phyloP scores from a whole-genome alignment of 2,888 invertebrate species.

The Drosophila eohydei region DNA sequence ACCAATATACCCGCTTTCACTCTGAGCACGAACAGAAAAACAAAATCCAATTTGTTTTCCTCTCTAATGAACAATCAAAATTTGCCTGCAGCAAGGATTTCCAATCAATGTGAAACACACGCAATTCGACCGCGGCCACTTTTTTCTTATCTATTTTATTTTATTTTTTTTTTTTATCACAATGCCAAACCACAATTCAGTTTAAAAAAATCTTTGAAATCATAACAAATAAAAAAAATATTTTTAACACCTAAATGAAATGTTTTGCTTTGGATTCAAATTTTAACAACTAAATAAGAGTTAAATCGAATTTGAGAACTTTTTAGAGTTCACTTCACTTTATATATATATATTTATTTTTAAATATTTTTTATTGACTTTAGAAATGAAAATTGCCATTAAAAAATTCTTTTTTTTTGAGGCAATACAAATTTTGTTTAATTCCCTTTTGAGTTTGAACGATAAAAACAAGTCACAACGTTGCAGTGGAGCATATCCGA shows the following conservation, averaged over 20 bases:
- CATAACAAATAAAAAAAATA: too few relatives aligned
- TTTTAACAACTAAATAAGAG: too few relatives aligned
- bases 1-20: neutral
- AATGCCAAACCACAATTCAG: too few relatives aligned
- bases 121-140: neutral
- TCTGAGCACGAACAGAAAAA: neutral
- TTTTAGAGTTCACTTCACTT: too few relatives aligned
- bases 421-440: slow-evolving; percentile 1
- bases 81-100: neutral
- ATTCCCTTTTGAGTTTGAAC: neutral
- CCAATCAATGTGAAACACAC: neutral
- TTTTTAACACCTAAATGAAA: too few relatives aligned
- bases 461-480: neutral
- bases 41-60: neutral
- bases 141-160: neutral
- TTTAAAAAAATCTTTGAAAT: too few relatives aligned
- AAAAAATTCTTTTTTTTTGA: neutral
- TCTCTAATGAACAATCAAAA: neutral
- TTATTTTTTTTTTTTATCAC: neutral
- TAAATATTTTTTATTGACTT: too few relatives aligned
- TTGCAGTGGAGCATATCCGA: neutral
- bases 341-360: too few relatives aligned
- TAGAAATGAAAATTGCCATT: neutral
- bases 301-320: too few relatives aligned
- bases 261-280: too few relatives aligned